Conservation (phyloP, 2,797 vertebrate genomes). For the Psittacula derbiana region DNA sequence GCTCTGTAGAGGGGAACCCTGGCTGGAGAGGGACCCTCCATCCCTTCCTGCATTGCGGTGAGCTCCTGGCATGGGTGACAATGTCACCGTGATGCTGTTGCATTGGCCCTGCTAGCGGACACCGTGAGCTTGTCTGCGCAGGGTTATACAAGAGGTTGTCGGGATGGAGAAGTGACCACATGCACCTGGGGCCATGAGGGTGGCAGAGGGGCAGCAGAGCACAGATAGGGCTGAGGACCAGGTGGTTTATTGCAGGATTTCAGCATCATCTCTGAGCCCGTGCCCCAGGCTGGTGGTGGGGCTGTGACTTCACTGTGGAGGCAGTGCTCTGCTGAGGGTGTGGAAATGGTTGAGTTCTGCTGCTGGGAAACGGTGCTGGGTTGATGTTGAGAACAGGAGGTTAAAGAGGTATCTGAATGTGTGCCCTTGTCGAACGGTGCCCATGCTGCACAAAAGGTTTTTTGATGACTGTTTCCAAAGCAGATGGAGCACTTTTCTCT, state of each 20-base stretch:
- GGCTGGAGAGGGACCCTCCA: neutral
- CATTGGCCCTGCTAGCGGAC: fast-evolving
- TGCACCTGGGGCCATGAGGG: fast-evolving
- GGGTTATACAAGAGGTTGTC: too few species aligned
- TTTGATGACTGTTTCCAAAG: neutral
- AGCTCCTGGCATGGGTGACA: neutral
- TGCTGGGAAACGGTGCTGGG: neutral
- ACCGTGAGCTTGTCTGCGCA: neutral
- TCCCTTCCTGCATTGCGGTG: fast-evolving
- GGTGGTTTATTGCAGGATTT: neutral
- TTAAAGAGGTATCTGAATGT: neutral
- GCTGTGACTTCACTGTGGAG: neutral
- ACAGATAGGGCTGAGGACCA: fast-evolving
- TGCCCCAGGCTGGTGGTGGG: neutral
- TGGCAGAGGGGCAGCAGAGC: neutral
- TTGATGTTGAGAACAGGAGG: neutral
- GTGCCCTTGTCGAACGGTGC: neutral
- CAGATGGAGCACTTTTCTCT: neutral
- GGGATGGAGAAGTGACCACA: neutral
- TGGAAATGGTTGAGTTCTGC: neutral
- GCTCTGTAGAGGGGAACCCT: neutral
- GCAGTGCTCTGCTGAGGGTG: neutral
- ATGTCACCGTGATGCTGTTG: neutral
- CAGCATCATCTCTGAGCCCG: neutral
- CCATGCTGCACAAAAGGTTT: neutral